phyloP scores from a whole-genome alignment of 1,140 invertebrate species.

The Camponotus vicinus region DNA sequence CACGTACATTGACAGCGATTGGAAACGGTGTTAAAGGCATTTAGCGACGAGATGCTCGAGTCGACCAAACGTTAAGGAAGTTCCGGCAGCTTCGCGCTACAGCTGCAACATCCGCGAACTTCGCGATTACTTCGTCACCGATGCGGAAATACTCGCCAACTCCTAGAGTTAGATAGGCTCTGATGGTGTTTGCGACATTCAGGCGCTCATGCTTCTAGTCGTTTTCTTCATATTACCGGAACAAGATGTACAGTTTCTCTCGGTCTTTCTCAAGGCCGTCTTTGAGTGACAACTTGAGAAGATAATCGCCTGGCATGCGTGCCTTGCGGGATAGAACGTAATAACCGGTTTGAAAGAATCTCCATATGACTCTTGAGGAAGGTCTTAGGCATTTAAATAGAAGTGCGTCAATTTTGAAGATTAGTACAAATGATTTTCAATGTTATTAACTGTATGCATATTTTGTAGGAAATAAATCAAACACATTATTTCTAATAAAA shows the following conservation, averaged over 20 bases:
- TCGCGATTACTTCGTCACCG: conserved; percentile 35
- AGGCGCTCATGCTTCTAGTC: conserved; percentile 26
- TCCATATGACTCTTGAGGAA: background rate
- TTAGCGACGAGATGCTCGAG: conserved; percentile 17
- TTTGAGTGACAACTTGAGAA: conserved; percentile 2
- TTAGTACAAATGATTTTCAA: background rate
- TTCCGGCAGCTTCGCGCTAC: conserved; percentile 19
- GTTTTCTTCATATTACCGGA: conserved; percentile 4
- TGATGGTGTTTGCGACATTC: conserved; percentile 22
- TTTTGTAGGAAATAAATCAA: background rate
- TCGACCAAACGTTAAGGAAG: conserved; percentile 49
- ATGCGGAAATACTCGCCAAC: conserved; percentile 63
- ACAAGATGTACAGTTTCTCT: conserved; percentile 11
- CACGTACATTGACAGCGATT: conserved; percentile 29
- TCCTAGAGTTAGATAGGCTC: conserved; percentile 28
- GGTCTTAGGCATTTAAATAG: background rate
- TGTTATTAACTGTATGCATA: background rate
- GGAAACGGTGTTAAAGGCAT: conserved; percentile 3
- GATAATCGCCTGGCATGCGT: conserved; percentile 25
- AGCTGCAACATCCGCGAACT: conserved; percentile 37
- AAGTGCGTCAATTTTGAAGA: background rate
- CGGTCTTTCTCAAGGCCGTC: conserved; percentile 15
- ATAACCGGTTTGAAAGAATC: conserved; percentile 29
- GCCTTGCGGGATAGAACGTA: conserved; percentile 16
- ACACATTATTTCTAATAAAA: background rate